A percentile compares a stretch with the other conserved stretches of the same genome.
Conservation (phyloP, 1,140 invertebrate species). For the Helicoverpa zea region DNA sequence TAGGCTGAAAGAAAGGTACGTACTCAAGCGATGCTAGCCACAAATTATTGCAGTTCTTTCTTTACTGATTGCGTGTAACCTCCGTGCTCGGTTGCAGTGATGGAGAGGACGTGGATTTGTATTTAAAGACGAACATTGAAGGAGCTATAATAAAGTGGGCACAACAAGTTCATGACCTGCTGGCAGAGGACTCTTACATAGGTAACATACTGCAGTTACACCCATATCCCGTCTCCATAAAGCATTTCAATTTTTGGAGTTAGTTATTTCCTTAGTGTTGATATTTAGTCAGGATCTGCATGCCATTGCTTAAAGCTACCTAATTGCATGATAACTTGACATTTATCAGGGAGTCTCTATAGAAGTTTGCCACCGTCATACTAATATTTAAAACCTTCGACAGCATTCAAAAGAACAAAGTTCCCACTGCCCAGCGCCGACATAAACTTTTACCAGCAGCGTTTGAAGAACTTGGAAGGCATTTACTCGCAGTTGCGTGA, state of each 20-base stretch:
- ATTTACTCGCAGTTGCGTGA: conserved; percentile 94
- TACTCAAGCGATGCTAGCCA: neutral
- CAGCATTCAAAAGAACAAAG: conserved; percentile 87
- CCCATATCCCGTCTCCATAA: too few relatives aligned
- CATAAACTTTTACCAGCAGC: conserved; percentile 90
- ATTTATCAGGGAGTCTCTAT: too few relatives aligned
- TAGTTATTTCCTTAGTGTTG: too few relatives aligned
- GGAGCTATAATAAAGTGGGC: conserved; percentile 94
- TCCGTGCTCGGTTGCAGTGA: conserved; percentile 67
- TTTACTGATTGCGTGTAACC: too few relatives aligned
- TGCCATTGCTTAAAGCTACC: too few relatives aligned
- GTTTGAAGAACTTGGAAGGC: conserved; percentile 92
- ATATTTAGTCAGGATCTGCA: too few relatives aligned
- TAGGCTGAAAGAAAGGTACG: conserved; percentile 87
- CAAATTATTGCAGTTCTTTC: too few relatives aligned
- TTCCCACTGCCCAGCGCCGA: conserved; percentile 91
- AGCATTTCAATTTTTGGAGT: too few relatives aligned
- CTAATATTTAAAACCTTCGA: neutral
- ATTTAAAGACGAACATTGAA: conserved; percentile 92
- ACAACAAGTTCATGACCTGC: conserved; percentile 91
- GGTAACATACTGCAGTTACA: conserved; percentile 56
- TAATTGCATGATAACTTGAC: too few relatives aligned
- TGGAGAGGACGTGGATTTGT: conserved; percentile 88
- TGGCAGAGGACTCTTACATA: conserved; percentile 91
- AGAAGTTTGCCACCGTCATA: too few relatives aligned